A percentile compares a stretch with the other conserved stretches of the same genome.
Conservation (phyloP, 2,113 vertebrate species). For the Guaruba guarouba region DNA sequence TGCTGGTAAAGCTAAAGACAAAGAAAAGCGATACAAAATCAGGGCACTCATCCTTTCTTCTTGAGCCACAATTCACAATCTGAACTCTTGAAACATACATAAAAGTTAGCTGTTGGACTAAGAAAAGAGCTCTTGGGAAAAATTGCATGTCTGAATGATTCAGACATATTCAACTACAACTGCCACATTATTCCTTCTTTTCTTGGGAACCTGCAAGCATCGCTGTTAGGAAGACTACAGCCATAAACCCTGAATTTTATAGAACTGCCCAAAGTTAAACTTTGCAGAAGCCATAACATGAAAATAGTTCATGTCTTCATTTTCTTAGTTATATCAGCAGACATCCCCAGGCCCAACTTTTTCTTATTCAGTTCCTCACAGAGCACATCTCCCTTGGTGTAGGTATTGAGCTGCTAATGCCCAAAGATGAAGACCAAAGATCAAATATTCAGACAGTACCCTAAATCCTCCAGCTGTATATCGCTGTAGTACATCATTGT, state of each 20-base stretch:
- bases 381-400: background rate
- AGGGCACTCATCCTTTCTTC: accelerated
- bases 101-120: background rate
- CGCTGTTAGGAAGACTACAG: background rate
- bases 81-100: background rate
- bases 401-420: background rate
- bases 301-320: background rate
- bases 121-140: background rate
- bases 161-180: accelerated
- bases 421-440: background rate
- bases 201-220: background rate
- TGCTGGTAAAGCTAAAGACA: background rate
- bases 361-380: background rate
- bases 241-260: background rate
- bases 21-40: background rate
- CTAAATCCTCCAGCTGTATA: background rate
- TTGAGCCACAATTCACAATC: accelerated
- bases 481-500: background rate
- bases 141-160: background rate
- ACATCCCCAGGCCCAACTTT: accelerated
- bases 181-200: background rate
- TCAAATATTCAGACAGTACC: background rate
- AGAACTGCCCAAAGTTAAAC: background rate
- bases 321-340: background rate
- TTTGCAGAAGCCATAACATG: accelerated